phyloP scores from a whole-genome alignment of 2,113 vertebrate genomes.

The Patagioenas fasciata region DNA sequence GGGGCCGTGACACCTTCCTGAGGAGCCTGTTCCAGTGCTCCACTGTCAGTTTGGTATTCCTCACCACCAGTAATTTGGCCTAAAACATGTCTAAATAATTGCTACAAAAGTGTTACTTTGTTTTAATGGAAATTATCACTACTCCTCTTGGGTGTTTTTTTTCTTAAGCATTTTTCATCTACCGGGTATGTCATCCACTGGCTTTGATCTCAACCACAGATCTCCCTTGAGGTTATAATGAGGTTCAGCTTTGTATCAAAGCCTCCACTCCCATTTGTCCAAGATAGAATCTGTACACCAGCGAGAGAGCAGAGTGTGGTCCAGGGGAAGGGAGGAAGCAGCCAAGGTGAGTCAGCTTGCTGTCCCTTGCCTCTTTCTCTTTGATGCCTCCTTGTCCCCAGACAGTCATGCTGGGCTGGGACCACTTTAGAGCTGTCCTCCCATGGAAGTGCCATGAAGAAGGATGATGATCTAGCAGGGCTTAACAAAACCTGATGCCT shows the following conservation, averaged over 20 bases:
- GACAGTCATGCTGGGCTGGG: background rate
- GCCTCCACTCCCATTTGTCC: background rate
- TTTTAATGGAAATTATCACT: background rate
- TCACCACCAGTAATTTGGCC: background rate
- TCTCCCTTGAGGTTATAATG: background rate
- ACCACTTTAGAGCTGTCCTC: background rate
- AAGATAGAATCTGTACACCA: background rate
- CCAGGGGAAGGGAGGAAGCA: background rate
- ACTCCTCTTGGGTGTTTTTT: background rate
- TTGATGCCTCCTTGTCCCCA: background rate
- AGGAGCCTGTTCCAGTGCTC: too few relatives aligned
- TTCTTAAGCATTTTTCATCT: background rate
- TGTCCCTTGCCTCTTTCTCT: background rate
- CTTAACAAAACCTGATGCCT: background rate
- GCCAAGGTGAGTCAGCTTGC: background rate
- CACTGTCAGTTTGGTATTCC: background rate
- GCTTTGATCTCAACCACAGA: background rate
- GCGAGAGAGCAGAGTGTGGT: background rate
- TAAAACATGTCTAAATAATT: background rate
- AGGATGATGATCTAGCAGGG: background rate
- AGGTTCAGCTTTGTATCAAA: background rate
- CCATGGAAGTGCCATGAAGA: background rate
- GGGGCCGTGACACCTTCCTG: too few relatives aligned
- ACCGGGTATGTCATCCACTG: background rate
- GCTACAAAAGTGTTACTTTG: background rate